Evolutionary conservation across 2,113 vertebrate genomes (phyloP).

Genomic region (Phrynocephalus versicolor): DNA sequence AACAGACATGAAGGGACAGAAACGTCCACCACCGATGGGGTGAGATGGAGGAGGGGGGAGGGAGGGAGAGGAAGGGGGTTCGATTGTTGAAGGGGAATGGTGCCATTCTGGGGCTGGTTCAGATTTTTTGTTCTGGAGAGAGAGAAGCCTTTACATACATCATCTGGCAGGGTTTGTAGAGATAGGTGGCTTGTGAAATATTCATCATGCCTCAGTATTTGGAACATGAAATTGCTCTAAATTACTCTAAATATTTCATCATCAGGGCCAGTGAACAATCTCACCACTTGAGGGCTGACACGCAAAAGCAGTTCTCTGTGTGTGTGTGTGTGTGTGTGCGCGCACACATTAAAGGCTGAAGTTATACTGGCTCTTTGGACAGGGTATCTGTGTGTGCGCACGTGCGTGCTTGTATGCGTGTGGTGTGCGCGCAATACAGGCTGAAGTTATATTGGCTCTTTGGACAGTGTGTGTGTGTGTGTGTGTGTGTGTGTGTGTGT

Average conservation of each 20-base stretch:
- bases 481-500: too few relatives aligned
- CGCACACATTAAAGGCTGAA: not conserved
- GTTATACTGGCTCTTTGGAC: too few relatives aligned
- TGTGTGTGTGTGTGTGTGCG: not conserved
- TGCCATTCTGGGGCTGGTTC: not conserved
- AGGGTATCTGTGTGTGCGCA: too few relatives aligned
- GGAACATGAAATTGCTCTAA: constrained; percentile 27
- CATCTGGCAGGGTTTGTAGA: rapidly evolving
- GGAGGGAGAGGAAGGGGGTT: not conserved
- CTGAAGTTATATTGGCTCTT: too few relatives aligned
- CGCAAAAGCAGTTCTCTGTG: not conserved
- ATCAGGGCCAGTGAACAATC: not conserved
- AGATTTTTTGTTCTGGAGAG: not conserved
- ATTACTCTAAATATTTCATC: constrained; percentile 31
- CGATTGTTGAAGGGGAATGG: not conserved
- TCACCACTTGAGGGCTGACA: constrained; percentile 18
- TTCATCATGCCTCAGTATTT: constrained; percentile 4
- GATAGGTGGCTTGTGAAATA: not conserved
- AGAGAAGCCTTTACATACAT: constrained; percentile 19
- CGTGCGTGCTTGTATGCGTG: too few relatives aligned
- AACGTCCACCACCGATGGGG: not conserved
- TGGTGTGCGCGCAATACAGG: too few relatives aligned
- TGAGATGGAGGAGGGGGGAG: not conserved
- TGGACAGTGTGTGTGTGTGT: too few relatives aligned
- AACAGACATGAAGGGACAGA: not conserved